These are phyloP conservation scores for Anoplius nigerrimus DNA, from an alignment of 2,888 invertebrate genomes.

Conservation along the genomic window DNA sequence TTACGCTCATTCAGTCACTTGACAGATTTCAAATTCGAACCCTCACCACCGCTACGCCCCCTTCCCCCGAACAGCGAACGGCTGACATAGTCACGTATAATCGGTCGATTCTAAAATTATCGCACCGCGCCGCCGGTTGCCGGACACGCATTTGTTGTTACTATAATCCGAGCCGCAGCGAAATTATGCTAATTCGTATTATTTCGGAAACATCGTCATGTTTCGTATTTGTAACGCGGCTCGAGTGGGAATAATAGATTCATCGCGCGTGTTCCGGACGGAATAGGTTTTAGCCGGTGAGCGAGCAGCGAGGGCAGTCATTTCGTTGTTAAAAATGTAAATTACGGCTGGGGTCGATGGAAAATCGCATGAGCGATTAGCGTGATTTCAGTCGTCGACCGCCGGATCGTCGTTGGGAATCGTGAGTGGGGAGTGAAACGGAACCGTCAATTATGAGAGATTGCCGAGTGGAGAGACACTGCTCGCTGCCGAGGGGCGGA, in stretches of 20 bases:
- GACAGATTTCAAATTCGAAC: constrained; percentile 47
- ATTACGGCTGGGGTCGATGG: no score
- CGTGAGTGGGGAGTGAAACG: constrained; percentile 33
- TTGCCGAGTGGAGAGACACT: constrained; percentile 12
- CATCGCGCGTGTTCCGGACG: no score
- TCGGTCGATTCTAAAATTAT: constrained; percentile 40
- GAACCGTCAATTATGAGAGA: constrained; percentile 41
- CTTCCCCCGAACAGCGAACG: neutral
- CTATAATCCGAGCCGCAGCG: neutral
- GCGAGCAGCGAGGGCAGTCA: no score
- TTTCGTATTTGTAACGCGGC: no score
- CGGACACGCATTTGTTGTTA: constrained; percentile 20
- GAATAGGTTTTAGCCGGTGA: no score
- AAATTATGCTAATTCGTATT: no score
- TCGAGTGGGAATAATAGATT: no score
- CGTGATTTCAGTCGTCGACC: no score
- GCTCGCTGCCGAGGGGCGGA: constrained; percentile 24
- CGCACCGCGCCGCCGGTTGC: constrained; percentile 27
- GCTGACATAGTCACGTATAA: constrained; percentile 42
- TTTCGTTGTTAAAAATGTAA: no score
- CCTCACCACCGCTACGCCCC: constrained; percentile 12
- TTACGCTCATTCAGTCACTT: constrained; percentile 48
- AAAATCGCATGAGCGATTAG: no score
- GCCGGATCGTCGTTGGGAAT: neutral
- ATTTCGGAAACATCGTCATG: no score